Evolutionary conservation across 1,140 invertebrate species (phyloP).

Genomic region (Diabrotica virgifera): DNA sequence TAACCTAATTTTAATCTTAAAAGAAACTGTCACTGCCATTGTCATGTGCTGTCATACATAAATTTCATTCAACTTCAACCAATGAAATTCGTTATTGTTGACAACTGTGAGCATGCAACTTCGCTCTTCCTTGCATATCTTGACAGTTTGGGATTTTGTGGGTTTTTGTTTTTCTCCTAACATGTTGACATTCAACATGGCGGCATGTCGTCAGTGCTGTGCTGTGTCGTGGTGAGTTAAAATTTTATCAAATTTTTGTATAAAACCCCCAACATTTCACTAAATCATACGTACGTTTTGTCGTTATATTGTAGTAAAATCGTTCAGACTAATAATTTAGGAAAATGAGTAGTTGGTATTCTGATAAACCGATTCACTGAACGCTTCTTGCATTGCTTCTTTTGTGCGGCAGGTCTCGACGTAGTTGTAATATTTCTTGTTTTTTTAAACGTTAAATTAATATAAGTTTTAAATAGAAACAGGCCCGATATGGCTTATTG

Average conservation of each 20-base stretch:
- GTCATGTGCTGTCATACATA: slow-evolving; percentile 11
- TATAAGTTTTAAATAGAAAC: too few relatives aligned
- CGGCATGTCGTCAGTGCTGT: slow-evolving; percentile 92
- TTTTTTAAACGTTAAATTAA: too few relatives aligned
- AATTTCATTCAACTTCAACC: not conserved
- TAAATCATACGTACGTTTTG: slow-evolving; percentile 37
- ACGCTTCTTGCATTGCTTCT: slow-evolving; percentile 35
- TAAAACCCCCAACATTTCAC: slow-evolving; percentile 30
- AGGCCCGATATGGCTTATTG: too few relatives aligned
- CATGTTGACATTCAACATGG: slow-evolving; percentile 79
- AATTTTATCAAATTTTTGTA: slow-evolving; percentile 40
- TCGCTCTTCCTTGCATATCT: slow-evolving; percentile 4
- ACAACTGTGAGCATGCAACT: slow-evolving; percentile 17
- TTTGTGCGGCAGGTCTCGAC: slow-evolving; percentile 34
- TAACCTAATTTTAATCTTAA: not conserved
- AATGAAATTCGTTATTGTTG: too few relatives aligned
- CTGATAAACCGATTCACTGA: slow-evolving; percentile 19
- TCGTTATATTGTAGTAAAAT: not conserved
- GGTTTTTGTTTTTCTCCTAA: slow-evolving; percentile 38
- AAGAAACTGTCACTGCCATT: slow-evolving; percentile 7
- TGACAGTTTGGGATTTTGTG: not conserved
- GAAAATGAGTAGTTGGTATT: not conserved
- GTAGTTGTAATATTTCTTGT: slow-evolving; percentile 11
- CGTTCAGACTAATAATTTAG: not conserved
- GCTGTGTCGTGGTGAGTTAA: slow-evolving; percentile 81